Base-by-base conservation (phyloP, 2,113 vertebrate species). In the Oncorhynchus mykiss region DNA sequence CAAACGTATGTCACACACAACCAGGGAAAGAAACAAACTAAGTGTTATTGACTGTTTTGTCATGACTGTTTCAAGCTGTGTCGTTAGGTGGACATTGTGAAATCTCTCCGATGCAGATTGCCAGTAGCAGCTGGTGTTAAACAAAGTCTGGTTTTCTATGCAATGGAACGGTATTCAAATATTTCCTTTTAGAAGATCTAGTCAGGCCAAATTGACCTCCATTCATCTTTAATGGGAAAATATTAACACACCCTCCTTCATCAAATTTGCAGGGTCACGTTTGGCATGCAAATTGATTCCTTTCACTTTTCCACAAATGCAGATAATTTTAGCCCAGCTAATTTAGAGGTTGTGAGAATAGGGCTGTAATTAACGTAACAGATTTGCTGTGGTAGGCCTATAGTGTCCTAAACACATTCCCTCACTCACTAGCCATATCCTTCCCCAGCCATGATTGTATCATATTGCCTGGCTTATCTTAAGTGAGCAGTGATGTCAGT, bases 221-320 rank as follows among this genome's bases (percentile, higher is more conserved):
- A 84, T 83, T 87, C 59, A 81, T 85, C 81, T 85, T 82, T 80
- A 85, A 75, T 78, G 74, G 72, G 79, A 79, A 83, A 85, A 87
- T 85, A 83, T 85, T 85, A 87, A 79, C 77, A 78, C 71, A 68
- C 75, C 72, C 29, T 78, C 81, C 82, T 82, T 87, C 80, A 85
- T 87, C 80, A 78, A 85, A 85, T 85, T 85, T 84, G 75, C 83
- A 83, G 83, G 79, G 84, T 85, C 84, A 85, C 85, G 78, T 87
- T 83, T 87, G 78, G 83, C 86, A 84, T 87, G 86, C 83, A 87
- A 87, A 87, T 87, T 84, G 83, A 85, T 87, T 87, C 79, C 78
- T 85, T 83, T 85, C 84, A 82, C 83, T 87, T 77, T 85, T 78
- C 84, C 81, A 79, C 79, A 79, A 84, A 81, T 76, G 82, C 79